Evolutionary conservation across 1,140 invertebrate species (phyloP), one percentile per base, ranked within the genome.

Genomic region (Lepidurus apus): DNA sequence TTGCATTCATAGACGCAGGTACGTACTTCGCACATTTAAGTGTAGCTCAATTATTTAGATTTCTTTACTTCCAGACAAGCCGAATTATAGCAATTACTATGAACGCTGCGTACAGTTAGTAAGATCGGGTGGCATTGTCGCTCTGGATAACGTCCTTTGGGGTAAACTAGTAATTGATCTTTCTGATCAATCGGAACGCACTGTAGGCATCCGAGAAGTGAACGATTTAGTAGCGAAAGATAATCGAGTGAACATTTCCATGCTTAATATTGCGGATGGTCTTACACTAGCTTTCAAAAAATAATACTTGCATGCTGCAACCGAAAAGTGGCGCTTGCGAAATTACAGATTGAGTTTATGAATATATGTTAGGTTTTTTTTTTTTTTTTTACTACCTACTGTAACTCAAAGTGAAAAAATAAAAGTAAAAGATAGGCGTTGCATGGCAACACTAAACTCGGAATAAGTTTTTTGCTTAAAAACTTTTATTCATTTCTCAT

Each of bases 1-100:
- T 87, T 80, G 85, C 83, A n/a, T 87, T 87, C 80, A 87, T 87
- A 73, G 87, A 87, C 81, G 86, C 86, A 11, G 80, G 78, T 34
- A 34, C 34, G 34, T 34, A 34, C 3, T 34, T 34, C 11, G 3
- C 26, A 13, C 5, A 75, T 11, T 75, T n/a, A 44, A 75, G 7
- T 42, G 43, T 42, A 34, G 34, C 34, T 34, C 34, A 34, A 34
- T 34, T 34, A 6, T 21, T 43, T 1, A 74, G n/a, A 75, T 79
- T 75, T 74, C 10, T 3, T 65, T n/a, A 65, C 24, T 79, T 79
- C 5, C 80, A 74, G 86, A 87, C 80, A 87, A 87, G 78, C 79
- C 10, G 9, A 84, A 83, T 77, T 87, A 87, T 79, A 77, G 78
- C 42, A 82, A 82, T 24, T 87, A 87, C 79, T 88, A 86, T 81